phyloP scores from a whole-genome alignment of 2,797 vertebrate species.

The Phoebastria nigripes region DNA sequence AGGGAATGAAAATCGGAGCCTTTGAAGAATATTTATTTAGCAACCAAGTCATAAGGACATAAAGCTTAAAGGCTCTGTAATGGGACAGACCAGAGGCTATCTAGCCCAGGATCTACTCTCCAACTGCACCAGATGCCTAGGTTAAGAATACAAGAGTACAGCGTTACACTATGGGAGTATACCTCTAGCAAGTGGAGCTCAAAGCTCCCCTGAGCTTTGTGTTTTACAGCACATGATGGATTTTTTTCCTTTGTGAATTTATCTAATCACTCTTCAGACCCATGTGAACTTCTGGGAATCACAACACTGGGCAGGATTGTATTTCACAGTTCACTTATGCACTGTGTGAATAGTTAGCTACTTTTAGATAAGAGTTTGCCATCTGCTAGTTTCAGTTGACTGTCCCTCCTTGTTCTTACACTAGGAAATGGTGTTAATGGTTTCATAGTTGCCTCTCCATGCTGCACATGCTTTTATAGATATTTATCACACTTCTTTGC shows the following conservation, averaged over 20 bases:
- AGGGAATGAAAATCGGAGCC: neutral
- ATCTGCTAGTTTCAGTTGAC: neutral
- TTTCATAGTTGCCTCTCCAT: neutral
- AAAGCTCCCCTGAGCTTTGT: accelerated
- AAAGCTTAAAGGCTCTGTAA: neutral
- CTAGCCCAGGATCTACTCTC: neutral
- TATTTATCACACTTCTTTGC: neutral
- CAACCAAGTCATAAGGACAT: neutral
- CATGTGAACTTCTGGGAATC: neutral
- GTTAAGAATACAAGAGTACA: neutral
- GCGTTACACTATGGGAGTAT: neutral
- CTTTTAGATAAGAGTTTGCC: neutral
- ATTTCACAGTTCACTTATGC: neutral
- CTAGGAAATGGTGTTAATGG: neutral
- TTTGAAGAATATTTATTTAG: neutral
- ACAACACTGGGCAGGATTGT: neutral
- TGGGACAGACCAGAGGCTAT: neutral
- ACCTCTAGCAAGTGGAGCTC: neutral
- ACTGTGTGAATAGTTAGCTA: neutral
- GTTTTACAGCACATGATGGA: neutral
- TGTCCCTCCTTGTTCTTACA: neutral
- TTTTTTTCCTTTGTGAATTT: neutral
- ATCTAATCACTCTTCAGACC: neutral
- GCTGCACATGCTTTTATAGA: neutral
- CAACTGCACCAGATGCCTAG: neutral